Conservation (phyloP, 2,113 vertebrate genomes). For the Craseonycteris thonglongyai region DNA sequence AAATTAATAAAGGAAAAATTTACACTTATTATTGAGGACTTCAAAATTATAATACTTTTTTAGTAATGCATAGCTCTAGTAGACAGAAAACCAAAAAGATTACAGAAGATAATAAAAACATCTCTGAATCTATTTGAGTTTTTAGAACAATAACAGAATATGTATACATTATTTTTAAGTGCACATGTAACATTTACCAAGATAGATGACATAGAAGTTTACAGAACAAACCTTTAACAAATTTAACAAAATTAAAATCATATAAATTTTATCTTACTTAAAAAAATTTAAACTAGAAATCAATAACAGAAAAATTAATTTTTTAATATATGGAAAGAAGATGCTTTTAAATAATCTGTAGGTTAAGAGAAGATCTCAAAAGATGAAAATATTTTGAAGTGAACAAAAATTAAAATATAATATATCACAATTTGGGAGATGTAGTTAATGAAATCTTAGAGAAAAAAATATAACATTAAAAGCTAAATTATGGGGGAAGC, state of each 20-base stretch:
- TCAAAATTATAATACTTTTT: background rate
- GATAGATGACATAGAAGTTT: background rate
- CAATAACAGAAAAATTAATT: background rate
- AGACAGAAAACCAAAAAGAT: background rate
- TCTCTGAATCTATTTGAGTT: background rate
- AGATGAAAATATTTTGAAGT: background rate
- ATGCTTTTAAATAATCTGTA: background rate
- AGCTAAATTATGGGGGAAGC: background rate
- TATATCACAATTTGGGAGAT: background rate
- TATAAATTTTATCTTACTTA: background rate
- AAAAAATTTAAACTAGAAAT: background rate
- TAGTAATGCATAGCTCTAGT: background rate
- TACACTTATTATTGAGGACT: background rate
- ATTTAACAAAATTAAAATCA: background rate
- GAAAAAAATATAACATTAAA: background rate
- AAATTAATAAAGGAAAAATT: background rate
- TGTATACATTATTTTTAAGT: background rate
- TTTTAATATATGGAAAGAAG: background rate
- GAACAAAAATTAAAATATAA: background rate
- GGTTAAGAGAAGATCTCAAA: background rate
- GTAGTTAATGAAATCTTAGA: background rate
- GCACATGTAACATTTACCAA: background rate
- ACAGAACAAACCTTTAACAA: background rate
- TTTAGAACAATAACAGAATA: background rate
- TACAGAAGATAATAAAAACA: background rate